Percentiles rank a stretch among this genome's conserved stretches.
Conservation (phyloP, 2,797 vertebrate genomes). For the Hozukius guyotensis region DNA sequence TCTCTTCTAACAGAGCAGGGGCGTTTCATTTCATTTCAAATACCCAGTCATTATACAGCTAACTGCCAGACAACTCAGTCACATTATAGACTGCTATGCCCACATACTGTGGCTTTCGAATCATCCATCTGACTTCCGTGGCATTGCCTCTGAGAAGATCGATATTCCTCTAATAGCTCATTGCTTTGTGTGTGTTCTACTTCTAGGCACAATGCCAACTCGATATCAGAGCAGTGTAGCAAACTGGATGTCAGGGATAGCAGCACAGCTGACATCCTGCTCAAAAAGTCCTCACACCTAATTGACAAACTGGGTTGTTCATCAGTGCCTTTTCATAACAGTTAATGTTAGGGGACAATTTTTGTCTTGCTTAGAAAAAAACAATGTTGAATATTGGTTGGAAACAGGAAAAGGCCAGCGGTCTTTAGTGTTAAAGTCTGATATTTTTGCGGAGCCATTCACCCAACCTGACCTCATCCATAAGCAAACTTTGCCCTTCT, state of each 20-base stretch:
- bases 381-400: neutral
- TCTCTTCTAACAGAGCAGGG: neutral
- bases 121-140: constrained; percentile 46
- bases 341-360: neutral
- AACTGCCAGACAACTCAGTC: constrained; percentile 7
- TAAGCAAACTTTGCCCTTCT: neutral
- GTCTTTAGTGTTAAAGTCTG: neutral
- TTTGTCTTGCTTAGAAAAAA: neutral
- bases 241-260: constrained; percentile 36
- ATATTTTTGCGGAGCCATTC: neutral
- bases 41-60: neutral
- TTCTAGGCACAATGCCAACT: constrained; percentile 51
- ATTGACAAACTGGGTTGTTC: neutral
- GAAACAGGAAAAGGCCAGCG: neutral
- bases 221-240: constrained; percentile 34
- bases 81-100: constrained; percentile 32
- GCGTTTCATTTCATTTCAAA: neutral
- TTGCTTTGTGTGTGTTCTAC: constrained; percentile 47
- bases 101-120: constrained; percentile 43
- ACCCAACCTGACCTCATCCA: neutral
- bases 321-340: neutral
- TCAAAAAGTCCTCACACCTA: neutral
- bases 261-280: neutral
- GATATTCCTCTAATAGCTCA: constrained; percentile 63
- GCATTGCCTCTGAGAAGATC: constrained; percentile 46